Evolutionary conservation across 2,797 vertebrate genomes (phyloP).

Genomic region (Erpetoichthys calabaricus): DNA sequence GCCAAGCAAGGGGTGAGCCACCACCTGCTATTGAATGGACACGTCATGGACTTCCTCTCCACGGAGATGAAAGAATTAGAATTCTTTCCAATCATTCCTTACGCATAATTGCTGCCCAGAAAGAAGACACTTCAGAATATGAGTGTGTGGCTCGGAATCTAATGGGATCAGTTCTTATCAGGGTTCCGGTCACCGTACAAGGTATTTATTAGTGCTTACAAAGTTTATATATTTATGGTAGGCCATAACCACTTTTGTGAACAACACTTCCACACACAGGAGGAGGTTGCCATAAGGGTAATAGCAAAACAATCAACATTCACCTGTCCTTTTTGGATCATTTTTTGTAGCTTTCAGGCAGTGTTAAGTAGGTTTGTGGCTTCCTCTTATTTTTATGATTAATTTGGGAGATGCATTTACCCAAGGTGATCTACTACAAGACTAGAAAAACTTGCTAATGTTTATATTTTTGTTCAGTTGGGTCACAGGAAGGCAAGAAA

Average conservation of each 20-base stretch:
- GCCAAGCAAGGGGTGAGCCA: constrained; percentile 77
- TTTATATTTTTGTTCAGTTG: too few relatives aligned
- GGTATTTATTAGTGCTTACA: constrained; percentile 40
- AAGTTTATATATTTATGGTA: neutral
- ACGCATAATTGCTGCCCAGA: constrained; percentile 49
- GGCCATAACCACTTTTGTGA: neutral
- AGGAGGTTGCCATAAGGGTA: too few relatives aligned
- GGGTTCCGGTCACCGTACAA: constrained; percentile 61
- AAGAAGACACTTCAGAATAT: constrained; percentile 81
- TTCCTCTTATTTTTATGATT: too few relatives aligned
- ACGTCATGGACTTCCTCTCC: constrained; percentile 51
- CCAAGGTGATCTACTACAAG: too few relatives aligned
- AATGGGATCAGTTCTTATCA: constrained; percentile 68
- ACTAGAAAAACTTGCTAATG: too few relatives aligned
- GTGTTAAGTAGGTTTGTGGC: too few relatives aligned
- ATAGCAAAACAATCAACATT: too few relatives aligned
- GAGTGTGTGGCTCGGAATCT: constrained; percentile 82
- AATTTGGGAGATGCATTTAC: too few relatives aligned
- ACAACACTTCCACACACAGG: neutral
- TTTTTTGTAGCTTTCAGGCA: too few relatives aligned
- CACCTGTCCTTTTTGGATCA: too few relatives aligned
- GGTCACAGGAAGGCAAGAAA: too few relatives aligned
- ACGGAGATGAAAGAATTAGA: constrained; percentile 41
- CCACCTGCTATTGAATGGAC: constrained; percentile 66
- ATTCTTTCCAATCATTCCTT: constrained; percentile 67